These are phyloP conservation scores for Augiades crinisus DNA, from an alignment of 2,888 invertebrate species.

Conservation along the genomic window DNA sequence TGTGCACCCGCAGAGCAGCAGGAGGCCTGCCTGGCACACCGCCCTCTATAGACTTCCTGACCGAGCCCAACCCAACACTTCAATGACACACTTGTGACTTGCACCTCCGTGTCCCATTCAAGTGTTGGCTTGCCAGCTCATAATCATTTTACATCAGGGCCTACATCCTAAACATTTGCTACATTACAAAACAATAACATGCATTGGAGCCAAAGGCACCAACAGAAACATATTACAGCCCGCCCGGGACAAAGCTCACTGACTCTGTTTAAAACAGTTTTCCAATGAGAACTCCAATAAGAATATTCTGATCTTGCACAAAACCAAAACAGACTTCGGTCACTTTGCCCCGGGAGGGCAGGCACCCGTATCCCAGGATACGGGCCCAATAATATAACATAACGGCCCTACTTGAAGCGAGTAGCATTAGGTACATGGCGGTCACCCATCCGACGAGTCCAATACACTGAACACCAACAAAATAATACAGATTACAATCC, in stretches of 20 bases:
- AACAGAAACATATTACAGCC: slow-evolving; percentile 34
- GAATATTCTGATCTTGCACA: slow-evolving; percentile 41
- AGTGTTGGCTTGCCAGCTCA: not conserved
- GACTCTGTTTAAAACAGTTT: slow-evolving; percentile 35
- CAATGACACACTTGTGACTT: not conserved
- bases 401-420: slow-evolving; percentile 69
- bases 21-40: slow-evolving; percentile 37
- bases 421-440: slow-evolving; percentile 68
- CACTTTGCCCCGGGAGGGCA: slow-evolving; percentile 28
- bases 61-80: slow-evolving; percentile 1
- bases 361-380: slow-evolving; percentile 46
- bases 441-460: slow-evolving; percentile 57
- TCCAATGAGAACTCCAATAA: slow-evolving; percentile 47
- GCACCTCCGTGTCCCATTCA: not conserved
- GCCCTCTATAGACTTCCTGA: slow-evolving; percentile 30
- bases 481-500: slow-evolving; percentile 57
- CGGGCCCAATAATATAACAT: slow-evolving; percentile 68
- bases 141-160: slow-evolving; percentile 18
- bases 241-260: slow-evolving; percentile 35
- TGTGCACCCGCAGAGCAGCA: slow-evolving; percentile 38
- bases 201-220: slow-evolving; percentile 40
- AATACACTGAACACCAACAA: slow-evolving; percentile 55
- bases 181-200: slow-evolving; percentile 70
- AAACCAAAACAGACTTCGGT: slow-evolving; percentile 19
- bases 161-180: slow-evolving; percentile 46